phyloP scores from a whole-genome alignment of 92 coral and sea anemone genomes.

The Phymanthus crucifer region DNA sequence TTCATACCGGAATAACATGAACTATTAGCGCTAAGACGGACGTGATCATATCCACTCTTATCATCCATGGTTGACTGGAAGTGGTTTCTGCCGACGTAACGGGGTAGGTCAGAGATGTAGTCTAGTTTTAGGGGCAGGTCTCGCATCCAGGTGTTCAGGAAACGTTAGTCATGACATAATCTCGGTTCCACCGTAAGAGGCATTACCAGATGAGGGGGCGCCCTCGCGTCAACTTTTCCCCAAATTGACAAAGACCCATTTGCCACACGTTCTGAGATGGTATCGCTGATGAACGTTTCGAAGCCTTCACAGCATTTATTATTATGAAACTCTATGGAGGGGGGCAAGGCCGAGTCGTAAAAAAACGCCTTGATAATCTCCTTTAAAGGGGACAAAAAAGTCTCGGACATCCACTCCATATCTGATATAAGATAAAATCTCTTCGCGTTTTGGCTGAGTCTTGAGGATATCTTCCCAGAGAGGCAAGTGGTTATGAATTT shows the following conservation, averaged over 20 bases:
- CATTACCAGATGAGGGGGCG: constrained; percentile 45
- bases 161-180: constrained; percentile 45
- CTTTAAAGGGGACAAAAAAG: constrained; percentile 43
- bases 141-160: constrained; percentile 50
- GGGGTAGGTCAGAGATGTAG: constrained; percentile 48
- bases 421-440: constrained; percentile 44
- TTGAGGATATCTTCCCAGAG: constrained; percentile 28
- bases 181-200: constrained; percentile 50
- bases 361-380: constrained; percentile 19
- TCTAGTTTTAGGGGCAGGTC: constrained; percentile 49
- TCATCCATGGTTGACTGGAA: constrained; percentile 44
- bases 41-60: constrained; percentile 48
- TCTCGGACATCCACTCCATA: constrained; percentile 39
- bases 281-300: no score
- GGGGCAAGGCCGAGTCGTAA: constrained; percentile 16
- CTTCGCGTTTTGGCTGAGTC: constrained; percentile 26
- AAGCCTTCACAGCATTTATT: no score
- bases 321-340: not conserved
- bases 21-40: not conserved
- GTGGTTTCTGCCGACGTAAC: constrained; percentile 28
- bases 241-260: constrained; percentile 39
- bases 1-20: constrained; percentile 18
- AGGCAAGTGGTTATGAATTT: constrained; percentile 18
- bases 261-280: no score
- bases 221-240: constrained; percentile 40